Evolutionary conservation across 2,113 vertebrate genomes (phyloP), one percentile per base, ranked within the genome.

Genomic region (Thoracochromis brauschi): DNA sequence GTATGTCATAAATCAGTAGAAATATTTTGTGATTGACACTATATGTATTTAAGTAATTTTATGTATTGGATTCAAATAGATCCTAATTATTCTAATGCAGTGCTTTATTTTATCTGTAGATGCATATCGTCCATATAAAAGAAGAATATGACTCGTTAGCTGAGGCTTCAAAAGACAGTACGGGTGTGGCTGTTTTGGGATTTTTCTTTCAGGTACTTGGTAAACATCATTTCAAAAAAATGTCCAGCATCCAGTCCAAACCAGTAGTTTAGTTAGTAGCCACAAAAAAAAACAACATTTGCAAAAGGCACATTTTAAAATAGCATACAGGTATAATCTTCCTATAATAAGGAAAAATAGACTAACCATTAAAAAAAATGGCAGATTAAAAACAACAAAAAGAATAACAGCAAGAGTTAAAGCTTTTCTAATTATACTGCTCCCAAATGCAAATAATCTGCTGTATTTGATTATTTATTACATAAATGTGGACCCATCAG

Each of bases 81-180:
- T 49, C 26, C 47, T 33, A 33, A 26, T n/a, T 11, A 31, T 42
- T 26, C 17, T 47, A 47, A 60, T 13, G 5, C 35, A 40, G 7
- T 60, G 16, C 19, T 29, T 31, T 19, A 7, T 80, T 14, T 10
- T 11, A 17, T 57, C 26, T 6, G 79, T 81, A 99, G 98, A 94
- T 98, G 87, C 97, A 99, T 4, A 55, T 99, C 1, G 97, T 99
- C 29, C 97, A 98, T 71, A 95, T 97, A 13, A 97, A 97, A 90
- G 94, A 97, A 33, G 81, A 90, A 0, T 93, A 63, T 49, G 0
- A 2, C 0, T 19, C 40, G 2, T 2, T 95, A 33, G 1, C 12
- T 1, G 5, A 95, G 7, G 96, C 96, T 1, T 4, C 89, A 21
- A 55, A 0, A 21, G 19, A 96, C 21, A 1, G 9, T 1, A 86